A percentile compares a stretch with the other conserved stretches of the same genome.
Conservation (phyloP, 2,888 invertebrate genomes). For the Cylloceria caligata region DNA sequence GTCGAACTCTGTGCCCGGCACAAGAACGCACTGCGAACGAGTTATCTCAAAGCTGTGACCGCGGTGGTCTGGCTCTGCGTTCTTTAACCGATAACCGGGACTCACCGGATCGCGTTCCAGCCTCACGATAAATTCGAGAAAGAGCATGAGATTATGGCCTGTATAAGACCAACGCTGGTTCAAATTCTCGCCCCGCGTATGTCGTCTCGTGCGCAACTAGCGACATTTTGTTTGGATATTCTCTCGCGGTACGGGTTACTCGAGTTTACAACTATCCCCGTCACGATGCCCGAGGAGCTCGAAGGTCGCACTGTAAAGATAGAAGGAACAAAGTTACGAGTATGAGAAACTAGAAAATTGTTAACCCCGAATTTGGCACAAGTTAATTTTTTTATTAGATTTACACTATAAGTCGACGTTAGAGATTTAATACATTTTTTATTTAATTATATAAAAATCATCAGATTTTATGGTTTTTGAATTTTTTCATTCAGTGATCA, state of each 20-base stretch:
- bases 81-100: slow-evolving; percentile 81
- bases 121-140: slow-evolving; percentile 49
- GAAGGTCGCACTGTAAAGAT: slow-evolving; percentile 22
- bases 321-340: background rate
- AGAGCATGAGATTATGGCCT: slow-evolving; percentile 19
- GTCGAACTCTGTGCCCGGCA: slow-evolving; percentile 75
- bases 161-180: background rate
- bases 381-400: too few species aligned
- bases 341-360: background rate
- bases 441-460: too few species aligned
- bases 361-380: too few species aligned
- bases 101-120: slow-evolving; percentile 76
- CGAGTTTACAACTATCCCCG: slow-evolving; percentile 59
- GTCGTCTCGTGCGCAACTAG: slow-evolving; percentile 63
- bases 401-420: too few species aligned
- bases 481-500: too few species aligned
- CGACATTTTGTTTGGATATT: slow-evolving; percentile 53
- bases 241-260: slow-evolving; percentile 51
- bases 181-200: slow-evolving; percentile 31
- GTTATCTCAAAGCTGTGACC: slow-evolving; percentile 78
- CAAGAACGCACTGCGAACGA: slow-evolving; percentile 72
- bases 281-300: slow-evolving; percentile 16
- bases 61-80: slow-evolving; percentile 73
- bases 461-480: too few species aligned
- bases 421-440: too few species aligned